phyloP scores from a whole-genome alignment of 2,797 vertebrate species.

The Meriones psammophilus region DNA sequence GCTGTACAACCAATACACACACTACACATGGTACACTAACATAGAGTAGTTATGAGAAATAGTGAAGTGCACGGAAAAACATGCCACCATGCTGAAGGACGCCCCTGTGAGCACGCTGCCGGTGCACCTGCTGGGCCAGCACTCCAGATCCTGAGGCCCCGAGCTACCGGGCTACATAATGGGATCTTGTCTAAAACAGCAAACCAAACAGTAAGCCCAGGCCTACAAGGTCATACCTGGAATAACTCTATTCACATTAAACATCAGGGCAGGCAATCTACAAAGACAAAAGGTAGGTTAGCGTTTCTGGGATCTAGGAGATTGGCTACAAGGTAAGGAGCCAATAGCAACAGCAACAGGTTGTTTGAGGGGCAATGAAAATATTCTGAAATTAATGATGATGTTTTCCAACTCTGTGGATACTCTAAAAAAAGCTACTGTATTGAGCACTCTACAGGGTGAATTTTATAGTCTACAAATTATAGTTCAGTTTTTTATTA shows the following conservation, averaged over 20 bases:
- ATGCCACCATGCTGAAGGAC: background rate
- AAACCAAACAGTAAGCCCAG: background rate
- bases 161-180: background rate
- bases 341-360: background rate
- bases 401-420: background rate
- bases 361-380: background rate
- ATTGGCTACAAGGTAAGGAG: background rate
- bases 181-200: background rate
- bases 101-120: too few species aligned
- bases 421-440: background rate
- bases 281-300: background rate
- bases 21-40: background rate
- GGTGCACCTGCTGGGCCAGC: background rate
- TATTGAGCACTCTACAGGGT: background rate
- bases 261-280: background rate
- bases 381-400: background rate
- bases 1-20: background rate
- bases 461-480: background rate
- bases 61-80: background rate
- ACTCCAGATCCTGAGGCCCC: background rate
- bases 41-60: background rate
- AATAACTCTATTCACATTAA: background rate
- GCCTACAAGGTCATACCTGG: background rate
- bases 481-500: background rate
- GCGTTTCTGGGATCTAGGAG: background rate